Conservation (phyloP, 2,113 vertebrate species). For the Psittacara wagleri region DNA sequence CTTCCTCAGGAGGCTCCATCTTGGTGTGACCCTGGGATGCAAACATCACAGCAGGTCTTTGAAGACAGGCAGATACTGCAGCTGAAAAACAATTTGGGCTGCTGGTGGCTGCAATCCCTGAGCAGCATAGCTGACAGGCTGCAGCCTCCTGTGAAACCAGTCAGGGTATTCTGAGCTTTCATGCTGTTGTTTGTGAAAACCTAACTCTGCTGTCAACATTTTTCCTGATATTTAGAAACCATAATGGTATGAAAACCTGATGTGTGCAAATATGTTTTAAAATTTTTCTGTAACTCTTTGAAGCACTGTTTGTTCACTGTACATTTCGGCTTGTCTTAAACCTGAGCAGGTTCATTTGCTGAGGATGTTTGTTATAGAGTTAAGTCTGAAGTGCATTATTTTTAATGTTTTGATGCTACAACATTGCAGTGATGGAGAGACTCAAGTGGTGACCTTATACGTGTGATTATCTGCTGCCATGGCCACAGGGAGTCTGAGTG, state of each 20-base stretch:
- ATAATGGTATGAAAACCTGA: background rate
- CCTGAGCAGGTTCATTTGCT: background rate
- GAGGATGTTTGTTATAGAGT: background rate
- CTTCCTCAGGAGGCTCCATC: background rate
- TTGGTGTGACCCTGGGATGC: background rate
- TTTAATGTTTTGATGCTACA: background rate
- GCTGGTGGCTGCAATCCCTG: background rate
- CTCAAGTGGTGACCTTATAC: background rate
- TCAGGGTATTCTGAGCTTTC: fast-evolving
- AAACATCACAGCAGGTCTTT: background rate
- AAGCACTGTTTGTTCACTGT: background rate
- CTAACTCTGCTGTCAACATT: background rate
- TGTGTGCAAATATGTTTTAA: background rate
- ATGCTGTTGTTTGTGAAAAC: background rate
- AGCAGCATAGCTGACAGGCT: background rate
- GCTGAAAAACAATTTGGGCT: background rate
- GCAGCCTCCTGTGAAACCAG: background rate
- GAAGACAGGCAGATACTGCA: no score
- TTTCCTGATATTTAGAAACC: background rate
- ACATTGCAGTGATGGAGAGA: background rate
- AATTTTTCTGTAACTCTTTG: background rate
- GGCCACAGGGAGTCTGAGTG: background rate
- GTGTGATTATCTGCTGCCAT: background rate
- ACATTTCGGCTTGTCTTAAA: background rate
- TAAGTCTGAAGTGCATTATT: background rate